Evolutionary conservation across 2,797 vertebrate species (phyloP).

Genomic region (Decapterus maruadsi): DNA sequence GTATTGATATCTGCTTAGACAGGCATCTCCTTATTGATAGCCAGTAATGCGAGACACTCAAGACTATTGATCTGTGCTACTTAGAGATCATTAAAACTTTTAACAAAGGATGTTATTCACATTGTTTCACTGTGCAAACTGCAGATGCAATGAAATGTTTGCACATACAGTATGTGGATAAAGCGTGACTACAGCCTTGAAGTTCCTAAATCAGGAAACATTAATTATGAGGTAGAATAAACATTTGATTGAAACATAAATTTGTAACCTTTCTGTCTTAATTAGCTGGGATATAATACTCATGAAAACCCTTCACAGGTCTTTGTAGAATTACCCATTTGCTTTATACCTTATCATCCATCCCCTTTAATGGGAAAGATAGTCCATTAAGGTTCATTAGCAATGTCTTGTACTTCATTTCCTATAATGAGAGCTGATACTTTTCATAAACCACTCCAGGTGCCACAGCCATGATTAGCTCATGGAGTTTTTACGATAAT

Average conservation of each 20-base stretch:
- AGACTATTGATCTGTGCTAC: conserved; percentile 72
- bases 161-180: too few relatives aligned
- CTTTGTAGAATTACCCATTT: conserved; percentile 73
- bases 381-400: conserved; percentile 85
- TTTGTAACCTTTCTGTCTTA: conserved; percentile 63
- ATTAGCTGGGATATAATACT: conserved; percentile 65
- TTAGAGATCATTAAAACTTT: conserved; percentile 72
- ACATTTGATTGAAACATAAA: conserved; percentile 65
- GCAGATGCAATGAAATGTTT: background rate
- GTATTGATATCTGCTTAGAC: conserved; percentile 70
- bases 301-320: conserved; percentile 46
- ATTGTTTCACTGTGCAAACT: conserved; percentile 17
- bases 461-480: conserved; percentile 74
- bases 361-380: conserved; percentile 77
- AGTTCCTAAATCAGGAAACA: conserved; percentile 29
- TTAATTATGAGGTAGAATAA: conserved; percentile 54
- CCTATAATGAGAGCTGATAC: conserved; percentile 81
- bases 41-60: conserved; percentile 74
- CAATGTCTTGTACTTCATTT: conserved; percentile 80
- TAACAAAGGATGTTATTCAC: conserved; percentile 55
- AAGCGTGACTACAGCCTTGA: background rate
- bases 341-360: conserved; percentile 75
- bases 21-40: conserved; percentile 72
- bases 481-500: conserved; percentile 69
- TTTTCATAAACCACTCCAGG: conserved; percentile 81